Evolutionary conservation across 2,888 invertebrate species (phyloP).

Genomic region (Lumbricus terrestris): DNA sequence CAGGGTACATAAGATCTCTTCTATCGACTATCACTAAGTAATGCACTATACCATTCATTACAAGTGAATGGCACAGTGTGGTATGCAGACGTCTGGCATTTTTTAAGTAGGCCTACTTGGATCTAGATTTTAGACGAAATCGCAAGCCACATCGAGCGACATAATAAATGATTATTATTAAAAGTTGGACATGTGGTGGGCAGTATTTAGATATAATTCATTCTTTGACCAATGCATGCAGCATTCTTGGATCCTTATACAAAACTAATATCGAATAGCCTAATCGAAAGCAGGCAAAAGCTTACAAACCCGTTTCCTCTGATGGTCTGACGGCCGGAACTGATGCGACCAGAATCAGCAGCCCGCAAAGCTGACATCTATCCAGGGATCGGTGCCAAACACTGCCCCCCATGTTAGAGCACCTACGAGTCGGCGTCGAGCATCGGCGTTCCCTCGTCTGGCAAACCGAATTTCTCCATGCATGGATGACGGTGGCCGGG

Average conservation of each 20-base stretch:
- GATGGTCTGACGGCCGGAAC: neutral
- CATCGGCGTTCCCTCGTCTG: neutral
- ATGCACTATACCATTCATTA: too few species aligned
- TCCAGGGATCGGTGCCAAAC: neutral
- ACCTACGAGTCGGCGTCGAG: neutral
- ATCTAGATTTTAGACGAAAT: too few species aligned
- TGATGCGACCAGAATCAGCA: slow-evolving; percentile 3
- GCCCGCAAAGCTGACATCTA: neutral
- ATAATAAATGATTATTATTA: too few species aligned
- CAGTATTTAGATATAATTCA: neutral
- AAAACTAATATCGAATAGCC: too few species aligned
- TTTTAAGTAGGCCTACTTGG: too few species aligned
- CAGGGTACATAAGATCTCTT: too few species aligned
- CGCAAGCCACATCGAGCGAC: too few species aligned
- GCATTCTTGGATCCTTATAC: neutral
- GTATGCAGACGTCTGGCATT: too few species aligned
- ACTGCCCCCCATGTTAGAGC: neutral
- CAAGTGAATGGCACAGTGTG: too few species aligned
- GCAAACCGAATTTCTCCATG: neutral
- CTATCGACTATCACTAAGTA: too few species aligned
- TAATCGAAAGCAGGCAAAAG: neutral
- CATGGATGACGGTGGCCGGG: neutral
- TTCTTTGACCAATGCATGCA: too few species aligned
- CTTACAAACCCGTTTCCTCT: neutral
- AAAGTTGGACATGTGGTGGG: neutral